Evolutionary conservation across 2,797 vertebrate species (phyloP).

Genomic region (Artibeus jamaicensis): DNA sequence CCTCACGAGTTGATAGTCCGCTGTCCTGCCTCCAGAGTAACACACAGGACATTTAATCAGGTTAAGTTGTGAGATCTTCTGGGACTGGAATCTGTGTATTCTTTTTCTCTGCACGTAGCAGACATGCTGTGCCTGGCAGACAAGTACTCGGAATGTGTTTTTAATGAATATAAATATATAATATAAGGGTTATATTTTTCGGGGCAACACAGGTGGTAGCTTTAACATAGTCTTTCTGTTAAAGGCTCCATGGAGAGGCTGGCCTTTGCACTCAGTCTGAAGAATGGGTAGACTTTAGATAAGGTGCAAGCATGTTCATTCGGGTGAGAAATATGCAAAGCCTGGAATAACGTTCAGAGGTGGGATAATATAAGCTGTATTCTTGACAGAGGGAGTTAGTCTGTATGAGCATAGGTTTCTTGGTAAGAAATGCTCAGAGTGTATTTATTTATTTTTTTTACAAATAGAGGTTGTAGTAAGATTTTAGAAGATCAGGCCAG

Average conservation of each 20-base stretch:
- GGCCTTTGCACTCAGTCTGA: neutral
- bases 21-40: neutral
- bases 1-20: neutral
- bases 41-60: neutral
- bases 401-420: neutral
- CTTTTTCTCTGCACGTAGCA: neutral
- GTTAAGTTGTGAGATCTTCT: neutral
- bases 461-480: neutral
- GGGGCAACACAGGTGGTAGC: neutral
- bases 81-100: neutral
- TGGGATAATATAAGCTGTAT: neutral
- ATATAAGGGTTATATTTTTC: slow-evolving; percentile 11
- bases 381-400: neutral
- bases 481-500: neutral
- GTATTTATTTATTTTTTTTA: neutral
- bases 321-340: neutral
- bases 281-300: neutral
- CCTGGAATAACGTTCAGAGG: neutral
- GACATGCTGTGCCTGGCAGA: neutral
- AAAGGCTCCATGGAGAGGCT: neutral
- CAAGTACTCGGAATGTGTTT: neutral
- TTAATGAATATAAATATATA: slow-evolving; percentile 15
- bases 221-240: neutral
- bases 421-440: neutral
- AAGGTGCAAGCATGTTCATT: neutral